Evolutionary conservation across 2,113 vertebrate genomes (phyloP), one percentile per base, ranked within the genome.

Genomic region (Coregonus clupeaformis): DNA sequence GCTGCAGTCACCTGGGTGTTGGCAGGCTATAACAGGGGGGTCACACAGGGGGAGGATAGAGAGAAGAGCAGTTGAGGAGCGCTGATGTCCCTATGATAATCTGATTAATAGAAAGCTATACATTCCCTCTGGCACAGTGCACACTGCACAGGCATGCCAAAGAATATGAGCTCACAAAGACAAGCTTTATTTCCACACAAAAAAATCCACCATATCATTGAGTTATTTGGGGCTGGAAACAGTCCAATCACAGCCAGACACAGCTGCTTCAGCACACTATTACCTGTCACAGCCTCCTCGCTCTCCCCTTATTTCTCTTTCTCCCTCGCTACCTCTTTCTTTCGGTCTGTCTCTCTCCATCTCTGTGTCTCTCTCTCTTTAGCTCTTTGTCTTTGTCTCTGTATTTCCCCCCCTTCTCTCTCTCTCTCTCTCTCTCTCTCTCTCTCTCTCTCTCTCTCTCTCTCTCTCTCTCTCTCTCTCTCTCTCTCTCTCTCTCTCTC

Each of bases 171-270:
- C 70, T 77, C 81, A 89, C 85, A 91, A 91, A 91, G 87, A 88
- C 82, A 87, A 90, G 82, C 78, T 84, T 88, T 85, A 79, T 87
- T 91, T 91, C 85, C 86, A 29, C 75, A 68, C 86, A 90, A 82
- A 83, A 82, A 81, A 86, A 80, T 80, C 71, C 78, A 89, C 69
- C 72, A 57, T 91, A 82, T 91, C 89, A 93, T 90, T 89, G 79
- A 89, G 84, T 92, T 89, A 90, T 89, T 91, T 87, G 86, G 90
- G 90, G 90, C 87, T 78, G 85, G 82, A 93, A 88, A 76, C 73
- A 65, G 86, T 89, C 86, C 92, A 90, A 78, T 89, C 86, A 87
- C 77, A 85, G 85, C 87, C 80, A 89, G 77, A 77, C 85, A 83
- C 88, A 87, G 84, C 85, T 86, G 89, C 91, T 45, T 77, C 80